A percentile compares a stretch with the other conserved stretches of the same genome.
phyloP scores from a whole-genome alignment of 2,113 vertebrate species.

The Malaclemys terrapin region DNA sequence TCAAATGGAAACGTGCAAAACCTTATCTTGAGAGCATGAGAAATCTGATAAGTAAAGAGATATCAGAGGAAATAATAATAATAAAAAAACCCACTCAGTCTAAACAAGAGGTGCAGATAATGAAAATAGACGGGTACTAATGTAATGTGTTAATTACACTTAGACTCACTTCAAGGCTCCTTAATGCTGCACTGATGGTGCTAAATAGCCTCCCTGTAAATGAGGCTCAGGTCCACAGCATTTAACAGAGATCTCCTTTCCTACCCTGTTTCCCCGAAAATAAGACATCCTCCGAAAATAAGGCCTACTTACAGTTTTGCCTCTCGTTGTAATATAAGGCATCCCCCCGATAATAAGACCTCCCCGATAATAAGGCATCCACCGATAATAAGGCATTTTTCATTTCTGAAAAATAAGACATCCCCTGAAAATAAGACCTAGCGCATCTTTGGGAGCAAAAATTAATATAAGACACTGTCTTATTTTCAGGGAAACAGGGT shows the following conservation, averaged over 20 bases:
- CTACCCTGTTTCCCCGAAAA: no score
- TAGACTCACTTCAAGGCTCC: slow-evolving; percentile 4
- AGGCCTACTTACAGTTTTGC: no score
- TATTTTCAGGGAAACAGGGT: no score
- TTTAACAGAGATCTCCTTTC: not conserved
- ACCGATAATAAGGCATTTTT: no score
- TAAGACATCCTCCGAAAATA: no score
- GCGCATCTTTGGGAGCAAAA: no score
- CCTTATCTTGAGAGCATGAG: slow-evolving; percentile 62
- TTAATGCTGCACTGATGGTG: not conserved
- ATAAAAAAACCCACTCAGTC: not conserved
- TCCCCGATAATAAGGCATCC: no score
- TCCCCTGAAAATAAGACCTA: no score
- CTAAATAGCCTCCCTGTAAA: not conserved
- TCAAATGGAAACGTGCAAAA: slow-evolving; percentile 56
- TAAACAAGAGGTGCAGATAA: slow-evolving; percentile 3
- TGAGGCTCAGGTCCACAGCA: not conserved
- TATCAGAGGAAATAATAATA: slow-evolving; percentile 74
- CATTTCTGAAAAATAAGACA: no score
- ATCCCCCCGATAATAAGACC: no score
- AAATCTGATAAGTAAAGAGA: slow-evolving; percentile 3
- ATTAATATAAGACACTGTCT: no score
- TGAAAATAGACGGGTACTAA: slow-evolving; percentile 61
- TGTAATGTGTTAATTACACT: slow-evolving; percentile 67
- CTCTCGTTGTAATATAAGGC: no score